Base-by-base conservation (phyloP, 1,140 invertebrate species). In the Calosoma granatense region DNA sequence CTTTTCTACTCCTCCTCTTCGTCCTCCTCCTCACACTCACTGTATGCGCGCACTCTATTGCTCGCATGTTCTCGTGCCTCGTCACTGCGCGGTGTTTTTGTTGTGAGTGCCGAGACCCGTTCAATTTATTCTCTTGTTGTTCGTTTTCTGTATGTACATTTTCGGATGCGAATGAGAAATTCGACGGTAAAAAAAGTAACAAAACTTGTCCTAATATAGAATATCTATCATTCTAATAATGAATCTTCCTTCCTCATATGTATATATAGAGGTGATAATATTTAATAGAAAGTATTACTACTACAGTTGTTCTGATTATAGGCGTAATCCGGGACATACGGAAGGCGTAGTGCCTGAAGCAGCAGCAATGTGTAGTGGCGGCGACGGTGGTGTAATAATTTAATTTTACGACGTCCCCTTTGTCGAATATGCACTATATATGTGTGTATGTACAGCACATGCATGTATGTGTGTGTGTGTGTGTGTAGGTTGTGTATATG, bases 311-410 rank as follows among this genome's bases (percentile, higher is more conserved):
- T n/a, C n/a, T n/a, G n/a, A n/a, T n/a, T n/a, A n/a, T n/a, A n/a
- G n/a, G 26, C 6, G 26, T 36, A 36, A 36, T 36, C 6, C n/a
- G 26, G 26, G 6, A 36, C n/a, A n/a, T n/a, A 36, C 26, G n/a
- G 26, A 36, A 36, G 26, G 26, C 26, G 26, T 36, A 36, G 26
- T n/a, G 26, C 26, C 26, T 36, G 26, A 6, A 36, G 26, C 26
- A n/a, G n/a, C n/a, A n/a, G n/a, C n/a, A n/a, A n/a, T n/a, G n/a
- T n/a, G n/a, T n/a, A n/a, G n/a, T n/a, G n/a, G n/a, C n/a, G n/a
- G n/a, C n/a, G 26, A 36, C n/a, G n/a, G n/a, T n/a, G 36, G 22
- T 21, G 61, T 51, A 56, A 60, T 62, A 62, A 60, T 62, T 62
- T 55, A 53, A 56, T 51, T 62, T 62, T 62, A 62, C 26, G 26